Evolutionary conservation across 2,888 invertebrate species (phyloP).

Genomic region (Microdon myrmicae): DNA sequence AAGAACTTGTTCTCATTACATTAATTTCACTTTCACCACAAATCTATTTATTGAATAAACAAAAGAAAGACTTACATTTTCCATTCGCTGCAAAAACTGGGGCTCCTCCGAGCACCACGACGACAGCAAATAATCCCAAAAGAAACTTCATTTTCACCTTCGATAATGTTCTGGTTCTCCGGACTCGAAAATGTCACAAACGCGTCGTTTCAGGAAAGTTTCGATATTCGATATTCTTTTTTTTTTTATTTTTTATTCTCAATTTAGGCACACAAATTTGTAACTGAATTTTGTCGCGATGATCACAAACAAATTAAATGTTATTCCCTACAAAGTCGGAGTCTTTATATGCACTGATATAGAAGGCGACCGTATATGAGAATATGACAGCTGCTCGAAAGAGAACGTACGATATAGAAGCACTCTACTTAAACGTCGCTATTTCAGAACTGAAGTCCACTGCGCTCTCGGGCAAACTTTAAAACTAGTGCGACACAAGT

Average conservation of each 20-base stretch:
- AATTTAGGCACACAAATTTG: slow-evolving; percentile 1
- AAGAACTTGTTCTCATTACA: too few species aligned
- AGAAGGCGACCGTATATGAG: slow-evolving; percentile 75
- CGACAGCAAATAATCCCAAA: slow-evolving; percentile 17
- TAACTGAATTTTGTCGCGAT: slow-evolving; percentile 37
- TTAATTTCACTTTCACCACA: slow-evolving; percentile 29
- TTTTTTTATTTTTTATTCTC: neutral
- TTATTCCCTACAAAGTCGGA: slow-evolving; percentile 66
- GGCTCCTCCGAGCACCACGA: slow-evolving; percentile 11
- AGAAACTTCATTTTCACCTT: slow-evolving; percentile 30
- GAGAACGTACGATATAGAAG: slow-evolving; percentile 33
- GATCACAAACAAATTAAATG: slow-evolving; percentile 68
- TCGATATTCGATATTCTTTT: slow-evolving; percentile 20
- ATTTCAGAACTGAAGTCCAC: slow-evolving; percentile 30
- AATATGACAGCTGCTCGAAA: slow-evolving; percentile 26
- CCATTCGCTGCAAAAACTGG: slow-evolving; percentile 3
- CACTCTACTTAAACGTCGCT: slow-evolving; percentile 34
- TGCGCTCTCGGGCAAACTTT: slow-evolving; percentile 27
- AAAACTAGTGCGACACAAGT: too few species aligned
- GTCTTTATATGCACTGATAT: slow-evolving; percentile 94
- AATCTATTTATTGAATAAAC: neutral
- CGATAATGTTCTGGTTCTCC: neutral
- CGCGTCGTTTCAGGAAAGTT: too few species aligned
- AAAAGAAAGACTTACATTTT: slow-evolving; percentile 29
- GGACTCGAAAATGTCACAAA: neutral